Percentiles rank a stretch among this genome's conserved stretches.
Evolutionary conservation across 2,888 invertebrate species (phyloP).

Genomic region (Aporophyla nigra): DNA sequence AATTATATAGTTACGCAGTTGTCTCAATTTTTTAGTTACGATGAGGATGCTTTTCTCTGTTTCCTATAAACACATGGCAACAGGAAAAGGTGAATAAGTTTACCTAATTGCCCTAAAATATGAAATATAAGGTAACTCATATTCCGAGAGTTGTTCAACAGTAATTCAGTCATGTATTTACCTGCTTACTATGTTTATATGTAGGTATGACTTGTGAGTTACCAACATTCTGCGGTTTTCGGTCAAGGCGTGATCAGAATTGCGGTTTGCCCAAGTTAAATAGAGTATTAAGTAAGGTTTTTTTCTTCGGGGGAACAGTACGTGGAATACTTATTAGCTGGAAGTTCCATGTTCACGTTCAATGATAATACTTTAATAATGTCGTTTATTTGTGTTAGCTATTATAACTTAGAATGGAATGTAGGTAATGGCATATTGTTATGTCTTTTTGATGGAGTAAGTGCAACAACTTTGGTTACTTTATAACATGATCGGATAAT

Average conservation of each 20-base stretch:
- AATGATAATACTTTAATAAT: constrained; percentile 22
- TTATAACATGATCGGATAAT: not conserved
- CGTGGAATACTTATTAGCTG: constrained; percentile 51
- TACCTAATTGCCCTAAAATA: constrained; percentile 7
- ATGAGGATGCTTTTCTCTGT: too few relatives aligned
- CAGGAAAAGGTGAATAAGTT: not conserved
- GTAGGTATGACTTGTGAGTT: constrained; percentile 52
- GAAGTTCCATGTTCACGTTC: constrained; percentile 26
- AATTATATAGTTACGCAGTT: too few relatives aligned
- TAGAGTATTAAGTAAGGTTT: constrained; percentile 66
- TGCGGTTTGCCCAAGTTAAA: constrained; percentile 69
- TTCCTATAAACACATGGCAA: not conserved
- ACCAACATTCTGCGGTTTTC: constrained; percentile 71
- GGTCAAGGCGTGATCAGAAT: constrained; percentile 68
- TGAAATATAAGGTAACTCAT: constrained; percentile 30
- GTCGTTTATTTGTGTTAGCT: constrained; percentile 6
- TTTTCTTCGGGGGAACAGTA: constrained; percentile 49
- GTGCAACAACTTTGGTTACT: not conserved
- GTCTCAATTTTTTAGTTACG: not conserved
- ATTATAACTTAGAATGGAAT: constrained; percentile 1
- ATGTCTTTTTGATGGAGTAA: not conserved
- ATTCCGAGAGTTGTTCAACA: constrained; percentile 30
- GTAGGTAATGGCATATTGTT: not conserved
- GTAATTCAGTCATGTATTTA: constrained; percentile 51
- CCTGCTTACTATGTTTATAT: constrained; percentile 43